Base-by-base conservation (phyloP, 2,888 invertebrate species). In the Dione juno region DNA sequence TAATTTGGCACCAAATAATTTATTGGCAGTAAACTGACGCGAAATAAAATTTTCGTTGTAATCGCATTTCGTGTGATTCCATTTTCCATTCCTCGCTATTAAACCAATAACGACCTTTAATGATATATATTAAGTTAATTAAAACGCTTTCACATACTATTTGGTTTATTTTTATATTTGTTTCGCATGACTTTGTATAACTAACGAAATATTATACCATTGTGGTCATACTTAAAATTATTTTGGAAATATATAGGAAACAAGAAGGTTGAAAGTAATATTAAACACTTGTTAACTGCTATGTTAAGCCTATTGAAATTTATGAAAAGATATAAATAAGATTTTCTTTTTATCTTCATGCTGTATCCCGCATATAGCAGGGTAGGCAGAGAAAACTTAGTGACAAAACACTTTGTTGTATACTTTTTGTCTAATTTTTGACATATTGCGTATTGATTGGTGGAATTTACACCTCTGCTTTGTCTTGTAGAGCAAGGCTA, bases 21-120 rank as follows among this genome's bases (percentile, higher is more conserved):
- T 65, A 72, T 70, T 52, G 54, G 19, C 48, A 66, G 53, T 67
- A 66, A 73, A 73, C 65, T 72, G 73, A 70, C 48, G 50, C 64
- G 66, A 65, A 74, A 75, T 76, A 71, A 72, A 74, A 72, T 75
- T 73, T 50, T 70, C 67, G 67, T 50, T 67, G 61, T 69, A 67
- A 69, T 73, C 57, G 58, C 48, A 71, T 74, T 74, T 71, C 71
- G 66, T 67, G 66, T 69, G 69, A 71, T 71, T 69, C 64, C 71
- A 69, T 71, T 73, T 66, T 45, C 48, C 61, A 63, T 66, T 74
- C 63, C 43, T 69, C 41, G 58, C 40, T 43, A 69, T 71, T 67
- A 70, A 72, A 72, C 57, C 50, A 52, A 52, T 59, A 67, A 69
- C 69, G 67, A 69, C 41, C 53, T 66, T 54, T 67, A 65, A 69